A percentile compares a stretch with the other conserved stretches of the same genome.
Conservation (phyloP, 1,140 invertebrate species). For the Trachelipus rathkii region DNA sequence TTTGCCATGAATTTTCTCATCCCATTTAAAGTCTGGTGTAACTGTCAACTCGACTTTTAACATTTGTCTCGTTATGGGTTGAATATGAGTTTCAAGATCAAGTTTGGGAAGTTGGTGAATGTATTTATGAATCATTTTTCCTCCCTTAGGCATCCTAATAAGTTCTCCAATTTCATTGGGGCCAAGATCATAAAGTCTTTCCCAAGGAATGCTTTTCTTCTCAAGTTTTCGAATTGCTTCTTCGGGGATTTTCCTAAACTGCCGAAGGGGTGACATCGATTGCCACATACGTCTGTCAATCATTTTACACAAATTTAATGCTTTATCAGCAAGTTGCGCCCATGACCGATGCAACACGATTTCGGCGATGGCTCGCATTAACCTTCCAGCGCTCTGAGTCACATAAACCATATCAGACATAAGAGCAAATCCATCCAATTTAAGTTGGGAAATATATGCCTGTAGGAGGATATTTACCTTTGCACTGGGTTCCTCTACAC, state of each 20-base stretch:
- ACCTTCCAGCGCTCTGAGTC: slow-evolving; percentile 90
- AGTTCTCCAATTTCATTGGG: slow-evolving; percentile 97
- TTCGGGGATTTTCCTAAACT: slow-evolving; percentile 97
- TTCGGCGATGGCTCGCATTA: slow-evolving; percentile 96
- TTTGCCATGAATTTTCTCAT: slow-evolving; percentile 91
- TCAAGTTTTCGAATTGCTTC: slow-evolving; percentile 97
- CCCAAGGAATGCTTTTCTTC: slow-evolving; percentile 95
- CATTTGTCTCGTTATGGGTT: slow-evolving; percentile 77
- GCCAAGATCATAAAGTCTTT: slow-evolving; percentile 86
- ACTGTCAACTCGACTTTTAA: slow-evolving; percentile 88
- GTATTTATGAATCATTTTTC: slow-evolving; percentile 96
- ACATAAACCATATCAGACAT: slow-evolving; percentile 99
- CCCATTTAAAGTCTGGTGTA: slow-evolving; percentile 99
- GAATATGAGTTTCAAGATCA: slow-evolving; percentile 90
- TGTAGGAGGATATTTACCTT: slow-evolving; percentile 95
- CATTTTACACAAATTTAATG: slow-evolving; percentile 96
- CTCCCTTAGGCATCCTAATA: slow-evolving; percentile 89
- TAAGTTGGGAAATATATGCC: slow-evolving; percentile 97
- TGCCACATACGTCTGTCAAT: slow-evolving; percentile 99
- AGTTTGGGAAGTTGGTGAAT: slow-evolving; percentile 96
- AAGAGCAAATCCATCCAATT: slow-evolving; percentile 94
- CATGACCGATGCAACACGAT: slow-evolving; percentile 87
- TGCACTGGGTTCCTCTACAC: slow-evolving; percentile 95
- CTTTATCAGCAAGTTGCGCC: slow-evolving; percentile 96
- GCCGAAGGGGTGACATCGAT: slow-evolving; percentile 95